Evolutionary conservation across 2,113 vertebrate species (phyloP), one percentile per base, ranked within the genome.

Genomic region (Labeo catla): DNA sequence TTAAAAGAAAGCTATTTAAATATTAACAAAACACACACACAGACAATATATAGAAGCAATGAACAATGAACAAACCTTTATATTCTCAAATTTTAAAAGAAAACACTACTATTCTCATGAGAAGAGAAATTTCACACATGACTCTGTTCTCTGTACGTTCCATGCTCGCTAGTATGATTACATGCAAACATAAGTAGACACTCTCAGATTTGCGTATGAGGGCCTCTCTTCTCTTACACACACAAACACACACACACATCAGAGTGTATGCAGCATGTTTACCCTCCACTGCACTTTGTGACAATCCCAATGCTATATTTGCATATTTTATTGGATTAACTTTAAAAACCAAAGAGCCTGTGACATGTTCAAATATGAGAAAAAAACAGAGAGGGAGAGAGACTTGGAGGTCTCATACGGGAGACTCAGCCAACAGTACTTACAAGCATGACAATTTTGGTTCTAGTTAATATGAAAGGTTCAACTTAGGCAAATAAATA

Each of bases 291-390:
- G 79, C 88, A 84, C 88, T 87, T 57, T 89, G 90, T 89, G 89
- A 89, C 68, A 80, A 36, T 88, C 39, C 76, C 88, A 88, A 90
- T 59, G 84, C 57, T 61, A 76, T 83, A 91, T 92, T 89, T 91
- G 88, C 91, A 91, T 92, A 91, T 89, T 90, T 91, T 90, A 90
- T 89, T 91, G 90, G 90, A 91, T 91, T 91, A 91, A 57, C 84
- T 70, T 39, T 70, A 81, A 87, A 89, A 88, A 88, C 68, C 83
- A 87, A 84, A 91, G 82, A 72, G 57, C 28, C 83, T 86, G 78
- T 87, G 84, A 88, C 82, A 87, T 8, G 70, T 79, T 39, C 54
- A 88, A 86, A 86, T 81, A 43, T 13, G 68, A 57, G 72, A 19
- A 50, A 72, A 50, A 73, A 76, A 78, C 8, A 21, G 34, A 84